Conservation (phyloP, 2,113 vertebrate genomes). For the Dipodomys spectabilis region DNA sequence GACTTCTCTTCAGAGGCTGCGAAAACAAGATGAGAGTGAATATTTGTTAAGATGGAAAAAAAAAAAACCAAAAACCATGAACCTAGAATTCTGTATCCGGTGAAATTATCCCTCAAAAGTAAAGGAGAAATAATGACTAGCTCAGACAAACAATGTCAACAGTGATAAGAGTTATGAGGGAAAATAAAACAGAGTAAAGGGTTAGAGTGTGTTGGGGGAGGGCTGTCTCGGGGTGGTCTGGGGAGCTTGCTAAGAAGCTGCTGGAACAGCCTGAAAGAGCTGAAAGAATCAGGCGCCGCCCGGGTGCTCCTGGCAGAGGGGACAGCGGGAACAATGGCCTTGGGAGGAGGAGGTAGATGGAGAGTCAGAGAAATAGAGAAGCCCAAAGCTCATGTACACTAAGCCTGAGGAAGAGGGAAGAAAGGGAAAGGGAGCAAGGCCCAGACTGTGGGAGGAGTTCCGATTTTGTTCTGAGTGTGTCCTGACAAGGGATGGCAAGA, state of each 20-base stretch:
- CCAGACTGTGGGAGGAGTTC: neutral
- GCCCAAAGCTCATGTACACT: accelerated
- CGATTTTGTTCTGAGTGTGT: neutral
- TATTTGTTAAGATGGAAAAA: neutral
- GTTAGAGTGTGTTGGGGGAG: neutral
- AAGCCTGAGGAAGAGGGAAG: neutral
- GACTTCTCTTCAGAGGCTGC: neutral
- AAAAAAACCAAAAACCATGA: neutral
- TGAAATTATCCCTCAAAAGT: slow-evolving; percentile 24
- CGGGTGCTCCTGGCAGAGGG: neutral
- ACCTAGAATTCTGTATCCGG: neutral
- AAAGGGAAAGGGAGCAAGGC: neutral
- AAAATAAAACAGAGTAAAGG: neutral
- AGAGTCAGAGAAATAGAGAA: neutral
- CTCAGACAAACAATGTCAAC: neutral
- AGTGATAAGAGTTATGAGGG: neutral
- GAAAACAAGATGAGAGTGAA: neutral
- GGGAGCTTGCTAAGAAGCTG: neutral
- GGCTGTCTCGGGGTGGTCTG: neutral
- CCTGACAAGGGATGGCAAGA: neutral
- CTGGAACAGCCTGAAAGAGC: neutral
- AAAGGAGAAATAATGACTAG: neutral
- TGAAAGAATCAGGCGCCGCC: neutral
- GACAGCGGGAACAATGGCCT: neutral
- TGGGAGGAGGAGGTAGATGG: neutral